Percentiles rank a stretch among this genome's conserved stretches.
These are phyloP conservation scores for Acronicta aceris DNA, from an alignment of 2,888 invertebrate species.

Conservation along the genomic window DNA sequence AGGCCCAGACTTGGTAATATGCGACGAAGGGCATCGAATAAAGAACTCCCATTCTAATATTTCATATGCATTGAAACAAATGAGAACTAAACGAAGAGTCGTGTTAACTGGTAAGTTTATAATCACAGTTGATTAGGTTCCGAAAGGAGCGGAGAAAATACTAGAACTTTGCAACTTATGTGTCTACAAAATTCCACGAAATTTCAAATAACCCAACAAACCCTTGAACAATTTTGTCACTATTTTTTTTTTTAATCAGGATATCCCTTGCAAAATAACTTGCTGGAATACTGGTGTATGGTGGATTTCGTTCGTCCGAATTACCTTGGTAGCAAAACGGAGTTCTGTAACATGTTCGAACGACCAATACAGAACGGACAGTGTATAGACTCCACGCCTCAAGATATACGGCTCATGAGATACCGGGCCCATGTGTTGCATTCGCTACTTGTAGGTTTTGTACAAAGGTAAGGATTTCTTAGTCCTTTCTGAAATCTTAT, in stretches of 20 bases:
- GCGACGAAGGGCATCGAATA: slow-evolving; percentile 99
- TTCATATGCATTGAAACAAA: slow-evolving; percentile 97
- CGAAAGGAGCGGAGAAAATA: not conserved
- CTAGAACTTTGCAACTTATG: too few species aligned
- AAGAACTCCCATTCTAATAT: slow-evolving; percentile 99
- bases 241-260: slow-evolving; percentile 77
- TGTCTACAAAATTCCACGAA: too few species aligned
- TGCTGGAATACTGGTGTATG: slow-evolving; percentile 99
- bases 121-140: not conserved
- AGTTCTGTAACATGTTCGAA: slow-evolving; percentile 99
- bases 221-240: not conserved
- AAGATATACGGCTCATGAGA: slow-evolving; percentile 97
- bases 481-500: not conserved
- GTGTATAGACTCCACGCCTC: slow-evolving; percentile 98
- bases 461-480: slow-evolving; percentile 91
- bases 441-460: slow-evolving; percentile 97
- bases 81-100: slow-evolving; percentile 97
- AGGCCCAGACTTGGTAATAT: slow-evolving; percentile 98
- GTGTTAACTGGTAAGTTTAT: slow-evolving; percentile 94
- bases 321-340: slow-evolving; percentile 98
- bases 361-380: slow-evolving; percentile 99
- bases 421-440: slow-evolving; percentile 98
- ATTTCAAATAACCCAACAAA: too few species aligned
- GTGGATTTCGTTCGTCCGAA: slow-evolving; percentile 99
- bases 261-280: slow-evolving; percentile 99